Evolutionary conservation across 2,113 vertebrate genomes (phyloP), one percentile per base, ranked within the genome.

Genomic region (Aptenodytes patagonicus): DNA sequence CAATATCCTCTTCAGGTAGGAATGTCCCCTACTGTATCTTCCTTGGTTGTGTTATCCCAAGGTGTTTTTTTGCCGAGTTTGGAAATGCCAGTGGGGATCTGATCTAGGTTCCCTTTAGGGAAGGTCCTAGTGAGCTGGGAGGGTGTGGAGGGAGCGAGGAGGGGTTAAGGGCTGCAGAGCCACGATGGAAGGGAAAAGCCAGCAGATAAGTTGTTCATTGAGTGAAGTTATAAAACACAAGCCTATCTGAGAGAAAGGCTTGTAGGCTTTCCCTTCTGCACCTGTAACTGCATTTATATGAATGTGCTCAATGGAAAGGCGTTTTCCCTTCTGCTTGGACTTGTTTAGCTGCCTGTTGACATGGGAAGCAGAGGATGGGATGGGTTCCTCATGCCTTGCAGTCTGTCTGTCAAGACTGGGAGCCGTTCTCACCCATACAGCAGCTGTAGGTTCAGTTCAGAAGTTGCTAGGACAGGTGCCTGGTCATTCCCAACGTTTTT

Each of bases 1-100:
- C 97, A 99, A 98, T 5, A 98, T 99, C 73, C 97, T 99, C 54
- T 99, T 99, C 97, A 99, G 99, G 99, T 99, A 97, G 98, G 96
- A 87, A 58, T 57, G 31, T 76, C 16, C 36, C 44, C 40, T 24
- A 3, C 46, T 21, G 1, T 46, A 17, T 52, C 47, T 81, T 72
- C 19, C 19, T 78, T 42, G 54, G 42, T 36, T 69, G 26, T 40
- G 51, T 83, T 81, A 29, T 7, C 54, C 42, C 52, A 38, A 1
- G 4, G 1, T 22, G 38, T 8, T 1, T 62, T 62, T 87, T 83
- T 52, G 31, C 44, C 21, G 24, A 44, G 25, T 65, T 83, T 80
- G 71, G 64, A 77, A 70, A 65, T 6, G 17, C 15, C 29, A 32
- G 6, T 55, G 32, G 15, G 7, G 15, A 38, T 80, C 47, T 90